These are phyloP conservation scores for Cygnus buccinator DNA, from an alignment of 2,113 vertebrate genomes.

Conservation along the genomic window DNA sequence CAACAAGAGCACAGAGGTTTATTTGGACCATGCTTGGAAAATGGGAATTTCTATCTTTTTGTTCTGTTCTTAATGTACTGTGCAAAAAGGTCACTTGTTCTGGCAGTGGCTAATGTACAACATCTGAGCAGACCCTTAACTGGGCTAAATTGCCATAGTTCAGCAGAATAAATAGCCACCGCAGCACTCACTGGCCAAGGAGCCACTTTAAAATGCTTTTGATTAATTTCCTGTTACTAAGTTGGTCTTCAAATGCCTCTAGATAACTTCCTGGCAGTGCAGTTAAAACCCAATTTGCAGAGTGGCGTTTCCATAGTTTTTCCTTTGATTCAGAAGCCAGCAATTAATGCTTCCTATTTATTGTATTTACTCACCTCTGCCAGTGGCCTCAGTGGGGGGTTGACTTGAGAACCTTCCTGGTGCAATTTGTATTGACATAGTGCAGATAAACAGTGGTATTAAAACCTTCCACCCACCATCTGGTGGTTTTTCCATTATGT, in stretches of 20 bases:
- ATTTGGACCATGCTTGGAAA: slow-evolving; percentile 17
- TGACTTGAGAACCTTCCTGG: accelerated
- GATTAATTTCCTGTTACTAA: slow-evolving; percentile 31
- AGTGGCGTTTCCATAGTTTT: background rate
- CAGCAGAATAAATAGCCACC: slow-evolving; percentile 11
- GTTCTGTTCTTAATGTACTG: background rate
- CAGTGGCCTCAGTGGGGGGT: accelerated
- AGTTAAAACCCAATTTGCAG: background rate
- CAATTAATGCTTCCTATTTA: background rate
- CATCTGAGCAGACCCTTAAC: slow-evolving; percentile 35
- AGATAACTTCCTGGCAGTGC: background rate
- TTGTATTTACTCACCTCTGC: background rate
- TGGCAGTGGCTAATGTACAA: slow-evolving; percentile 20
- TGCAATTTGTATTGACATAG: accelerated
- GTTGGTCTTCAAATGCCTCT: slow-evolving; percentile 11
- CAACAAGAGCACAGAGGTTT: slow-evolving; percentile 46
- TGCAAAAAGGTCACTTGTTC: slow-evolving; percentile 25
- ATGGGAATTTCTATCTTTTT: slow-evolving; percentile 46
- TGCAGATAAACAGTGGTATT: accelerated
- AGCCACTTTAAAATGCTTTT: background rate
- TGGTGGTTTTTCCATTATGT: background rate
- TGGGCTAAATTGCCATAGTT: background rate
- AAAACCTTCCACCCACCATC: background rate
- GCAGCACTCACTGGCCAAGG: background rate
- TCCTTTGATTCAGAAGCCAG: background rate